Conservation (phyloP, 2,888 invertebrate genomes). For the Geophilus truncorum region DNA sequence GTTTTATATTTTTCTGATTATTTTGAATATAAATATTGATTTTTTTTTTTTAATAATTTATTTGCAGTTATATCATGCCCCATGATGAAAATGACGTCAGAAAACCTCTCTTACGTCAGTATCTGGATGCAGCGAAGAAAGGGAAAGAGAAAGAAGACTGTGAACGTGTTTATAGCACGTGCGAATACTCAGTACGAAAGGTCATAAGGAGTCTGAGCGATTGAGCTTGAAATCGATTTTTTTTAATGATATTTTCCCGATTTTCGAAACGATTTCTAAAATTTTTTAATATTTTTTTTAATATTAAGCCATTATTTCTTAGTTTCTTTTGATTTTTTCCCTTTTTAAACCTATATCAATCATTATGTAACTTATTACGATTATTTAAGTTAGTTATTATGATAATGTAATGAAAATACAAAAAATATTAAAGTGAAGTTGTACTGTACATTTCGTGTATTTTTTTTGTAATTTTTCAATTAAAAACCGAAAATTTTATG, state of each 20-base stretch:
- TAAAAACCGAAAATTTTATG: no score
- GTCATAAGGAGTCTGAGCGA: slow-evolving; percentile 34
- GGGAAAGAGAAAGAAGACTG: slow-evolving; percentile 37
- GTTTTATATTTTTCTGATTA: no score
- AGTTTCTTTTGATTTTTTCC: background rate
- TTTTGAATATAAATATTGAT: no score
- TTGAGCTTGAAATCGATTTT: background rate
- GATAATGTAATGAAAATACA: no score
- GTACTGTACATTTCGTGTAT: background rate
- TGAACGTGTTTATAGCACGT: slow-evolving; percentile 35
- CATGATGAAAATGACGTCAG: slow-evolving; percentile 14
- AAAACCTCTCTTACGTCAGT: slow-evolving; percentile 32
- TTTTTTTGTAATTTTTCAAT: no score
- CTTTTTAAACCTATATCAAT: no score
- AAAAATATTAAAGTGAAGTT: background rate
- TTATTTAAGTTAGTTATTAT: background rate
- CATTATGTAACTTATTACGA: background rate
- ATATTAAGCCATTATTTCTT: background rate
- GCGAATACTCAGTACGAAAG: slow-evolving; percentile 37
- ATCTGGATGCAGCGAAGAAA: slow-evolving; percentile 36
- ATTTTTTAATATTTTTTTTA: background rate
- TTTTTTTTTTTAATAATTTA: background rate
- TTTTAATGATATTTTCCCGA: no score
- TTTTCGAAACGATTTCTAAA: no score
- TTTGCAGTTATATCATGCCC: slow-evolving; percentile 2